Percentiles rank a stretch among this genome's conserved stretches.
These are phyloP conservation scores for Nemapogon koenigi DNA, from an alignment of 2,888 invertebrate genomes.

Conservation along the genomic window DNA sequence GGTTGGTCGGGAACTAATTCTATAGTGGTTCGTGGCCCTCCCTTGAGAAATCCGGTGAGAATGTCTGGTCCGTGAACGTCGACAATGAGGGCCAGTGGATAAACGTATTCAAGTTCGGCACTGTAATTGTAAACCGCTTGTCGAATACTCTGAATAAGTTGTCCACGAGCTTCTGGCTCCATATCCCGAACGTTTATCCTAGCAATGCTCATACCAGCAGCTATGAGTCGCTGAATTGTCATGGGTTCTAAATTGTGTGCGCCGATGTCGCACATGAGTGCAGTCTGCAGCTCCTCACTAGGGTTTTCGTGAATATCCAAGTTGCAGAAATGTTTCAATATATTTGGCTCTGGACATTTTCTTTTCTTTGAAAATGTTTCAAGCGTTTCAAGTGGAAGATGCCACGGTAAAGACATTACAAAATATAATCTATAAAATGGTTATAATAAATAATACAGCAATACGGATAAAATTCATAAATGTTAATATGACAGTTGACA, in stretches of 20 bases:
- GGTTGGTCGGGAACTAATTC: slow-evolving; percentile 37
- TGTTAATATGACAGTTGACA: no score
- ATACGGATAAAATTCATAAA: no score
- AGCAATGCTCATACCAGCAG: slow-evolving; percentile 53
- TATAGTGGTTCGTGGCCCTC: slow-evolving; percentile 35
- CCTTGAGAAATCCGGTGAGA: slow-evolving; percentile 42
- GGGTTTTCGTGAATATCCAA: slow-evolving; percentile 38
- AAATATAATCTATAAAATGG: no score
- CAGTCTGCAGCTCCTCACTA: slow-evolving; percentile 49
- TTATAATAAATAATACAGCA: no score
- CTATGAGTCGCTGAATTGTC: slow-evolving; percentile 47
- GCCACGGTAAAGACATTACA: slow-evolving; percentile 56
- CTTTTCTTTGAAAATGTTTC: slow-evolving; percentile 24
- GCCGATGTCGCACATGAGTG: slow-evolving; percentile 53
- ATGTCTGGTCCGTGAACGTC: slow-evolving; percentile 49
- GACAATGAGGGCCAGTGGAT: slow-evolving; percentile 51
- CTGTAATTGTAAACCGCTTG: slow-evolving; percentile 57
- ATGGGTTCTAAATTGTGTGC: slow-evolving; percentile 38
- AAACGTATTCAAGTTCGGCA: slow-evolving; percentile 49
- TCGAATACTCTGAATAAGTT: slow-evolving; percentile 48
- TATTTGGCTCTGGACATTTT: slow-evolving; percentile 25
- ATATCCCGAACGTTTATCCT: slow-evolving; percentile 46
- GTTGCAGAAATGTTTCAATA: slow-evolving; percentile 42
- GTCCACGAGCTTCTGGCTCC: slow-evolving; percentile 44
- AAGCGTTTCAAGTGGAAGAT: slow-evolving; percentile 41